Base-by-base conservation (phyloP, 2,888 invertebrate genomes). In the Agrypnus murinus region DNA sequence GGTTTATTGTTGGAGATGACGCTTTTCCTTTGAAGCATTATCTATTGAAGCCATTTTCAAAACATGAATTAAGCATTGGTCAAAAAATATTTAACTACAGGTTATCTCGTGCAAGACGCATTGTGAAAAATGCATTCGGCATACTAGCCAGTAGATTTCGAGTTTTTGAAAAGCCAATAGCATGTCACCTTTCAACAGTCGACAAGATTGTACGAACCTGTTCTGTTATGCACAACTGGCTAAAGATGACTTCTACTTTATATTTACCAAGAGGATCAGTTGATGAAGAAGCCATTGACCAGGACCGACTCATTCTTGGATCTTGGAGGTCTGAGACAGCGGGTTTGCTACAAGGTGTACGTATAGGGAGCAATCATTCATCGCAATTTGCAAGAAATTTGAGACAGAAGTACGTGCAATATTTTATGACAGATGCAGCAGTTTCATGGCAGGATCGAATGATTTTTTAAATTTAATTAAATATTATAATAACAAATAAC, bases 211-310 rank as follows among this genome's bases (percentile, higher is more conserved):
- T 77, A 15, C 69, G 63, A n/a, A n/a, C n/a, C n/a, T n/a, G n/a
- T n/a, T n/a, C n/a, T n/a, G n/a, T n/a, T n/a, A n/a, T n/a, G n/a
- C 59, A 70, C 72, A 77, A 77, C 59, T 77, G 75, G 74, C 59
- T 76, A 2, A 71, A 62, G 57, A 70, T 65, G 19, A 59, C 58
- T 38, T 6, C 45, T 14, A 58, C 5, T 10, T 9, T 19, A 8
- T 71, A 72, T 63, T 58, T 72, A 34, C 40, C 72, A 31, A 38
- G 12, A 25, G 71, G 69, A 15, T 73, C 66, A 25, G 67, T 74
- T 50, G 63, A 73, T 53, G 67, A 50, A 70, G 67, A 66, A 40
- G 53, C 66, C 34, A 58, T 74, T 63, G 72, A 73, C 8, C 63
- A 58, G 17, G 67, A 71, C 58, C 36, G 48, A 60, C 53, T 75